A percentile compares a stretch with the other conserved stretches of the same genome.
Conservation (phyloP, 2,888 invertebrate genomes). For the Ferrisia virgata region DNA sequence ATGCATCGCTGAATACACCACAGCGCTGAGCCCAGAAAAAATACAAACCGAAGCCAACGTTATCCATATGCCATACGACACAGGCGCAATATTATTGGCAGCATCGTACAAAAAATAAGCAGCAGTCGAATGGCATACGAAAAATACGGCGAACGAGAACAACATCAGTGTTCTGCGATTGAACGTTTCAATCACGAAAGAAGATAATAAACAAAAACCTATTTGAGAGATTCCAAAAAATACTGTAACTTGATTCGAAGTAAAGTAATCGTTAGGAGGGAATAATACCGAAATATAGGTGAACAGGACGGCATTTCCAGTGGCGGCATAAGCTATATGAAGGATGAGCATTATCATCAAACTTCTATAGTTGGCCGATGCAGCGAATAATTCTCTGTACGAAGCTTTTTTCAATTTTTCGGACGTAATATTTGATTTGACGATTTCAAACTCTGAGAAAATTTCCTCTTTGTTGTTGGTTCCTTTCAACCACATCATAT, state of each 20-base stretch:
- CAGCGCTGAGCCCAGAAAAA: neutral
- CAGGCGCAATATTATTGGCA: neutral
- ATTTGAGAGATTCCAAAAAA: neutral
- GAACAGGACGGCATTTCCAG: neutral
- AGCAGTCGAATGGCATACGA: neutral
- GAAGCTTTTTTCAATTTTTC: slow-evolving; percentile 2
- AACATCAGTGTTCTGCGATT: neutral
- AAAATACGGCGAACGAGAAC: neutral
- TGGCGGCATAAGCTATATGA: neutral
- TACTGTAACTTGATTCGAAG: neutral
- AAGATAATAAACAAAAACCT: neutral
- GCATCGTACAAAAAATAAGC: neutral
- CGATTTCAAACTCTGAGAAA: neutral
- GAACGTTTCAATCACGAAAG: neutral
- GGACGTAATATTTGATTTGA: neutral
- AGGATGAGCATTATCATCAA: neutral
- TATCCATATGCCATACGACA: neutral
- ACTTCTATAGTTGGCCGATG: neutral
- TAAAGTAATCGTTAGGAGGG: neutral
- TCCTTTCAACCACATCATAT: neutral
- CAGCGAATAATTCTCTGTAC: neutral
- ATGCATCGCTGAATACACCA: neutral
- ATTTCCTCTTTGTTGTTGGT: neutral
- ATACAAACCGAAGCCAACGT: neutral
- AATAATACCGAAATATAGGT: neutral